These are phyloP conservation scores for Phalanger gymnotis DNA, from an alignment of 2,797 vertebrate species.

Conservation along the genomic window DNA sequence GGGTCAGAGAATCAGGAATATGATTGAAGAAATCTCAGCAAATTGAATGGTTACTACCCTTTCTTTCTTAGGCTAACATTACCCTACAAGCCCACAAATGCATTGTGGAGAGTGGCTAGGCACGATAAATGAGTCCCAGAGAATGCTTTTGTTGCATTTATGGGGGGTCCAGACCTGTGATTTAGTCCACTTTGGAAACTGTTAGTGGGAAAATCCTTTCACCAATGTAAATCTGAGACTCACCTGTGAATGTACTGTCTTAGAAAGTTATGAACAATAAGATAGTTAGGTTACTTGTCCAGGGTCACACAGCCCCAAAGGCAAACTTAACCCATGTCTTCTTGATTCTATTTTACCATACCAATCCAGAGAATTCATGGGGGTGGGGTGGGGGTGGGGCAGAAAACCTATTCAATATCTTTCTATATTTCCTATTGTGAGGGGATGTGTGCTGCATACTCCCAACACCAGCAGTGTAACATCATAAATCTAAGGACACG, in stretches of 20 bases:
- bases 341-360: background rate
- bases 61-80: background rate
- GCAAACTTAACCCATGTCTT: background rate
- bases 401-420: background rate
- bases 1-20: background rate
- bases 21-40: background rate
- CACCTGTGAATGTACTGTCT: too few relatives aligned
- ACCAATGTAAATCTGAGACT: background rate
- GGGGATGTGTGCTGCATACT: background rate
- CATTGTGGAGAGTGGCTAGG: background rate
- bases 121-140: background rate
- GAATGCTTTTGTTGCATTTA: background rate
- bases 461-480: background rate
- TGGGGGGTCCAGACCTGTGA: background rate
- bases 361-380: background rate
- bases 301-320: background rate
- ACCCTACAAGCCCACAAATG: background rate
- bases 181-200: background rate
- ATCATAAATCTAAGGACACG: background rate
- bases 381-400: background rate
- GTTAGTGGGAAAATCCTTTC: background rate
- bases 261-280: background rate
- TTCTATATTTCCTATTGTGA: background rate
- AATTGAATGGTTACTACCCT: background rate
- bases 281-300: background rate